Evolutionary conservation across 2,113 vertebrate species (phyloP).

Genomic region (Hirundichthys speculiger): DNA sequence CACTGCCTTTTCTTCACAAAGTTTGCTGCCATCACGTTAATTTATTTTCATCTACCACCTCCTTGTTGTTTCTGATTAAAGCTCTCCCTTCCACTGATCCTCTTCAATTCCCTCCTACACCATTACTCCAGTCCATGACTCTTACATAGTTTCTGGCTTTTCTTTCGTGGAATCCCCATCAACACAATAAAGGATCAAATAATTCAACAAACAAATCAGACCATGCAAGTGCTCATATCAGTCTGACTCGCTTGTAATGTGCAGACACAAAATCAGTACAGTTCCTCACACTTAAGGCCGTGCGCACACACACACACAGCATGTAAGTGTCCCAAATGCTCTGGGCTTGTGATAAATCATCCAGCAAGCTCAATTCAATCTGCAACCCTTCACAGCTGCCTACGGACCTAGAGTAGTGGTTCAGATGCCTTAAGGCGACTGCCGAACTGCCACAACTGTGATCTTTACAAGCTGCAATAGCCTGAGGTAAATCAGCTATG

Average conservation of each 20-base stretch:
- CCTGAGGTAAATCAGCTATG: slow-evolving; percentile 21
- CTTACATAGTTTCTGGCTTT: slow-evolving; percentile 7
- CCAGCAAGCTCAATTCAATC: slow-evolving; percentile 60
- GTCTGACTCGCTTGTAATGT: slow-evolving; percentile 33
- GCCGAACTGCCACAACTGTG: slow-evolving; percentile 41
- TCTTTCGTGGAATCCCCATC: slow-evolving; percentile 26
- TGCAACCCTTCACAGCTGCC: slow-evolving; percentile 53
- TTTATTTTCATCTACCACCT: slow-evolving; percentile 26
- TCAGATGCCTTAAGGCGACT: slow-evolving; percentile 34
- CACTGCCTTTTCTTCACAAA: neutral
- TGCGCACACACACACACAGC: slow-evolving; percentile 15
- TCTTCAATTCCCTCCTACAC: slow-evolving; percentile 30
- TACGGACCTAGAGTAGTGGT: slow-evolving; percentile 30
- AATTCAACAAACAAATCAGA: slow-evolving; percentile 32
- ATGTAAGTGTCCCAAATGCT: slow-evolving; percentile 44
- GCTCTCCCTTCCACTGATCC: slow-evolving; percentile 15
- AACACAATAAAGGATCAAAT: slow-evolving; percentile 39
- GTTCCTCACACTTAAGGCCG: slow-evolving; percentile 27
- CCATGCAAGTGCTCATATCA: slow-evolving; percentile 47
- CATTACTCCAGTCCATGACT: slow-evolving; percentile 29
- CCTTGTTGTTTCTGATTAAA: slow-evolving; percentile 13
- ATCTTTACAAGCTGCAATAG: slow-evolving; percentile 33
- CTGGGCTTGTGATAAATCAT: slow-evolving; percentile 67
- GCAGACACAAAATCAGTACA: slow-evolving; percentile 55
- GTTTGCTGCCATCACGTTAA: slow-evolving; percentile 19